phyloP scores from a whole-genome alignment of 2,797 vertebrate species.

The Myripristis murdjan region DNA sequence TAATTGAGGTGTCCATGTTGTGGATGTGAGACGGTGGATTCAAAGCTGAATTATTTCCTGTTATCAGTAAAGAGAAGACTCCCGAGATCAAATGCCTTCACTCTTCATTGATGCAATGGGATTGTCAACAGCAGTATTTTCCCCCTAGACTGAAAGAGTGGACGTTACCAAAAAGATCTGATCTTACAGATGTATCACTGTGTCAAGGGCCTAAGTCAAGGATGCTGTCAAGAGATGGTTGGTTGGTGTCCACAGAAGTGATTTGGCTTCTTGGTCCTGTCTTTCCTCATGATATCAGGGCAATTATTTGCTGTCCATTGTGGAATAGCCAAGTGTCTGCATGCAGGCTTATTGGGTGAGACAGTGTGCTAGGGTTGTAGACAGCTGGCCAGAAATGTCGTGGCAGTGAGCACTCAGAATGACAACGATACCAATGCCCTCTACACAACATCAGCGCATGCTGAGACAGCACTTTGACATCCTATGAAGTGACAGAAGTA shows the following conservation, averaged over 20 bases:
- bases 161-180: slow-evolving; percentile 41
- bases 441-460: slow-evolving; percentile 62
- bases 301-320: slow-evolving; percentile 42
- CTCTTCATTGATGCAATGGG: slow-evolving; percentile 32
- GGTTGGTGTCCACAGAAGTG: slow-evolving; percentile 42
- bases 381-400: slow-evolving; percentile 66
- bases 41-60: slow-evolving; percentile 14
- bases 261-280: slow-evolving; percentile 56
- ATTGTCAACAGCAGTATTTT: slow-evolving; percentile 53
- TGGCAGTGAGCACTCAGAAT: slow-evolving; percentile 65
- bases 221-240: slow-evolving; percentile 42
- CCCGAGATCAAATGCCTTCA: slow-evolving; percentile 23
- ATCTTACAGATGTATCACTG: slow-evolving; percentile 52
- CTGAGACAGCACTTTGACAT: slow-evolving; percentile 74
- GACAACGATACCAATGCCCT: slow-evolving; percentile 77
- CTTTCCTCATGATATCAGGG: slow-evolving; percentile 61
- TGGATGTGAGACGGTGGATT: slow-evolving; percentile 10
- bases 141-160: slow-evolving; percentile 36
- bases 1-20: slow-evolving; percentile 18
- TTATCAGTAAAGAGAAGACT: slow-evolving; percentile 19
- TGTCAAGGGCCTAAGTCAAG: slow-evolving; percentile 45
- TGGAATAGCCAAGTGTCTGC: slow-evolving; percentile 56
- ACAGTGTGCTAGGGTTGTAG: slow-evolving; percentile 58
- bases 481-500: slow-evolving; percentile 59
- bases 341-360: slow-evolving; percentile 61